Percentiles rank a stretch among this genome's conserved stretches.
Conservation (phyloP, 2,797 vertebrate genomes). For the Leuciscus waleckii region DNA sequence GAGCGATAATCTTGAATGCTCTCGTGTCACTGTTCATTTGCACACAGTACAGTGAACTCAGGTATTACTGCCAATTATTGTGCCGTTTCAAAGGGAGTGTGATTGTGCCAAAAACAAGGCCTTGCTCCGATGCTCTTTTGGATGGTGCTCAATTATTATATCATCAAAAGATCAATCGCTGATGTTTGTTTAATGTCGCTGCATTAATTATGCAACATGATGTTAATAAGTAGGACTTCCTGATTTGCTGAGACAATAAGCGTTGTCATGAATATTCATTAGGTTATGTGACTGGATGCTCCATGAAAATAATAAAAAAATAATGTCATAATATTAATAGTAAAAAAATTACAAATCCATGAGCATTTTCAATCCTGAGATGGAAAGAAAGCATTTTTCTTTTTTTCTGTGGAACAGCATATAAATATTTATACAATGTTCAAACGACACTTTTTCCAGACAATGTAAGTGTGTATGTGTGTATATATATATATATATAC, state of each 20-base stretch:
- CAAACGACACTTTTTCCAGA: too few relatives aligned
- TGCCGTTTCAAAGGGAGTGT: not conserved
- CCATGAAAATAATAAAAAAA: not conserved
- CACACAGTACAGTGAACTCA: not conserved
- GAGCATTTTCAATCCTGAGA: not conserved
- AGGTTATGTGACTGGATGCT: not conserved
- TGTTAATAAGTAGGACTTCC: not conserved
- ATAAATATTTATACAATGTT: not conserved
- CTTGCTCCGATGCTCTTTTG: not conserved
- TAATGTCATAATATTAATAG: not conserved
- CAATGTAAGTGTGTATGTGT: too few relatives aligned
- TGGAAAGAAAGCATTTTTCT: not conserved
- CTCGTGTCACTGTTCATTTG: slow-evolving; percentile 13
- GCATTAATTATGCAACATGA: not conserved
- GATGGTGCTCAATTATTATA: not conserved
- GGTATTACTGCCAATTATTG: not conserved
- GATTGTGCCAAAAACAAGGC: not conserved
- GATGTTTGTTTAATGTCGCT: not conserved
- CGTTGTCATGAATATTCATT: not conserved
- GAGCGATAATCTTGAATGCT: not conserved
- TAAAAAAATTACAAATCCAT: not conserved
- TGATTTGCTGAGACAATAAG: not conserved
- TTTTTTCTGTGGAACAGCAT: not conserved
- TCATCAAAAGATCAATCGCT: not conserved
- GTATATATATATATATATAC: too few relatives aligned